phyloP scores from a whole-genome alignment of 2,888 invertebrate species.

The Lobophora halterata region DNA sequence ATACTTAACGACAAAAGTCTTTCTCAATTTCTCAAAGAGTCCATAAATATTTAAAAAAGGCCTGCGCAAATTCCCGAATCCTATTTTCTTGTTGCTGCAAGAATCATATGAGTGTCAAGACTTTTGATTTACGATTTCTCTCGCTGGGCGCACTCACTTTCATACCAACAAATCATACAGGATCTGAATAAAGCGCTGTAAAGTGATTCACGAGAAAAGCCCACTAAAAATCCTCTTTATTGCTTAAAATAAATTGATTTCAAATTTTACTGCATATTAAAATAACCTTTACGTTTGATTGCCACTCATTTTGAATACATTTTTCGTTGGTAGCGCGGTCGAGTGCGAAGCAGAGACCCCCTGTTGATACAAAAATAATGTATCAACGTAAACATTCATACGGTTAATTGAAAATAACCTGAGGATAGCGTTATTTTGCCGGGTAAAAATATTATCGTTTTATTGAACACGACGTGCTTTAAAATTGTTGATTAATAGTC shows the following conservation, averaged over 20 bases:
- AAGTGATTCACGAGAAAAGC: constrained; percentile 61
- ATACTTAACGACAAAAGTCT: constrained; percentile 27
- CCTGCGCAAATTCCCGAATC: constrained; percentile 24
- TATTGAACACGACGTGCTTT: constrained; percentile 13
- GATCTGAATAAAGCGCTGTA: constrained; percentile 25
- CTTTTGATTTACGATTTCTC: constrained; percentile 68
- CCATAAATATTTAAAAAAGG: constrained; percentile 38
- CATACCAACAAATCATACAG: constrained; percentile 61
- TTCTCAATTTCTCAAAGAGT: constrained; percentile 22
- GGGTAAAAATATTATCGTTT: constrained; percentile 11
- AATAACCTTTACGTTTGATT: constrained; percentile 72
- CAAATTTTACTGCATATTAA: constrained; percentile 77
- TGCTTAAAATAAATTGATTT: constrained; percentile 71
- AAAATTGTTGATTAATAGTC: constrained; percentile 12
- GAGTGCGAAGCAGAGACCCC: constrained; percentile 47
- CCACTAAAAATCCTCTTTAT: constrained; percentile 65
- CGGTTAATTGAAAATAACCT: constrained; percentile 63
- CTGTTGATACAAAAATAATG: constrained; percentile 55
- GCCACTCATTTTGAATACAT: constrained; percentile 55
- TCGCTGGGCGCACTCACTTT: constrained; percentile 64
- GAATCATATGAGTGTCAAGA: constrained; percentile 49
- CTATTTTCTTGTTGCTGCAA: constrained; percentile 39
- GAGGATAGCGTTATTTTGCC: constrained; percentile 31
- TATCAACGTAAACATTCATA: constrained; percentile 64
- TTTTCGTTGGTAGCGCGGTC: constrained; percentile 37